Percentiles rank a stretch among this genome's conserved stretches.
Evolutionary conservation across 92 coral and sea anemone species (phyloP).

Genomic region (Porites rus): DNA sequence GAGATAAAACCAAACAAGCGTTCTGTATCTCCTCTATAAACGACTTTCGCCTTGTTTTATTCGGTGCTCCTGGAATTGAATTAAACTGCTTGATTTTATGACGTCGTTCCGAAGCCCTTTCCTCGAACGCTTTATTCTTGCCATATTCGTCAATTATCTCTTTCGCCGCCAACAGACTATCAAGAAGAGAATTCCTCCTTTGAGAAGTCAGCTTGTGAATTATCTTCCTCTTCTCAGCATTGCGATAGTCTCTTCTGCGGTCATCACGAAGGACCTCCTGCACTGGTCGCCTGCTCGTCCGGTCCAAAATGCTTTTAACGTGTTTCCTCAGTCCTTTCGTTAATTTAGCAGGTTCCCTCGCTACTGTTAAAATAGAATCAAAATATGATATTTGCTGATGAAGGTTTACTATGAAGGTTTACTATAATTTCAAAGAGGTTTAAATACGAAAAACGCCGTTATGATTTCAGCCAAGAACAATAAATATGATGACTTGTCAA

Average conservation of each 20-base stretch:
- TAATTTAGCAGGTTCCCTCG: background rate
- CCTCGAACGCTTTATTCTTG: conserved; percentile 9
- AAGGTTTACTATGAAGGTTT: no score
- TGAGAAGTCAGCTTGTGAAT: conserved; percentile 4
- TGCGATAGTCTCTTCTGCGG: conserved; percentile 18
- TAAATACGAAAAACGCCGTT: no score
- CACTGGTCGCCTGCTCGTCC: background rate
- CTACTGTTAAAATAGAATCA: background rate
- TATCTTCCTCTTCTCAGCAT: conserved; percentile 35
- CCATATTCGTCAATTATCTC: conserved; percentile 2
- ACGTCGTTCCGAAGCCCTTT: conserved; percentile 27
- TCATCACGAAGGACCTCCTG: background rate
- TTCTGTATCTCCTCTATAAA: conserved; percentile 8
- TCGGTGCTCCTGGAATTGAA: background rate
- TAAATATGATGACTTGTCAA: background rate
- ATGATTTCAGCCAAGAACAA: no score
- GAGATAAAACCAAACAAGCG: conserved; percentile 11
- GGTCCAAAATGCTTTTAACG: no score
- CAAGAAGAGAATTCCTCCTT: background rate
- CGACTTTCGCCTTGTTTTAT: background rate
- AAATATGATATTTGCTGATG: background rate
- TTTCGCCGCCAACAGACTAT: conserved; percentile 7
- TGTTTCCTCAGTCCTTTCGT: background rate
- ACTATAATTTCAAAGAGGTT: no score
- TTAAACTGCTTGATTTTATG: conserved; percentile 3